phyloP scores from a whole-genome alignment of 2,888 invertebrate species.

The Apocheima hispidaria region DNA sequence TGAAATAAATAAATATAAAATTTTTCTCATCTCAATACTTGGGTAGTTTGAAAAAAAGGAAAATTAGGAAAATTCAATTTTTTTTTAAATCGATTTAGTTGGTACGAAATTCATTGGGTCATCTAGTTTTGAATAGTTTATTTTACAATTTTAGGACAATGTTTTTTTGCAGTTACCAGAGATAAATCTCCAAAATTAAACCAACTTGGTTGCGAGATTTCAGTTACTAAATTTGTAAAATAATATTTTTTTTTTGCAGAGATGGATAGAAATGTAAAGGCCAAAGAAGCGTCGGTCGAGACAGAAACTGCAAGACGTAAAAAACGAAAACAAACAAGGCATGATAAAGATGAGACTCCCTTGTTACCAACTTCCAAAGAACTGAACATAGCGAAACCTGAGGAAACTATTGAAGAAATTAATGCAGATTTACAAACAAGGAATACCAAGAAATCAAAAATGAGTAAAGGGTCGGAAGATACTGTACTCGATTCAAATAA shows the following conservation, averaged over 20 bases:
- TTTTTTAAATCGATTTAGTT: too few relatives aligned
- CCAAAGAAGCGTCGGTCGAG: constrained; percentile 5
- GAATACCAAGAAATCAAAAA: constrained; percentile 31
- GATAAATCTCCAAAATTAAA: too few relatives aligned
- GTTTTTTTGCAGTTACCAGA: too few relatives aligned
- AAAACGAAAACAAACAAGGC: constrained; percentile 11
- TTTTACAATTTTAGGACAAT: too few relatives aligned
- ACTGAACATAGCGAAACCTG: constrained; percentile 9
- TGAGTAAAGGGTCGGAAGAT: constrained; percentile 35
- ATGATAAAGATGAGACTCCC: not conserved
- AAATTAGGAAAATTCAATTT: too few relatives aligned
- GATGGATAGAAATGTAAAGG: constrained; percentile 14
- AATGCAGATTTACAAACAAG: not conserved
- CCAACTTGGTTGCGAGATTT: too few relatives aligned
- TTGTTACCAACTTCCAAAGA: not conserved
- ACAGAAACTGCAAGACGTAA: not conserved
- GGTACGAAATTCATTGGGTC: too few relatives aligned
- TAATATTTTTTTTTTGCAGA: constrained; percentile 16
- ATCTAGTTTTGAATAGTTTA: too few relatives aligned
- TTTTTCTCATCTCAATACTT: too few relatives aligned
- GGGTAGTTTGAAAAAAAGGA: too few relatives aligned
- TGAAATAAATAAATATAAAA: too few relatives aligned
- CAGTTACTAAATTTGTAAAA: not conserved
- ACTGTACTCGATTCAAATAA: constrained; percentile 39
- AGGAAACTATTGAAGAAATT: constrained; percentile 5